phyloP scores from a whole-genome alignment of 2,113 vertebrate genomes.

The Eidolon helvum region DNA sequence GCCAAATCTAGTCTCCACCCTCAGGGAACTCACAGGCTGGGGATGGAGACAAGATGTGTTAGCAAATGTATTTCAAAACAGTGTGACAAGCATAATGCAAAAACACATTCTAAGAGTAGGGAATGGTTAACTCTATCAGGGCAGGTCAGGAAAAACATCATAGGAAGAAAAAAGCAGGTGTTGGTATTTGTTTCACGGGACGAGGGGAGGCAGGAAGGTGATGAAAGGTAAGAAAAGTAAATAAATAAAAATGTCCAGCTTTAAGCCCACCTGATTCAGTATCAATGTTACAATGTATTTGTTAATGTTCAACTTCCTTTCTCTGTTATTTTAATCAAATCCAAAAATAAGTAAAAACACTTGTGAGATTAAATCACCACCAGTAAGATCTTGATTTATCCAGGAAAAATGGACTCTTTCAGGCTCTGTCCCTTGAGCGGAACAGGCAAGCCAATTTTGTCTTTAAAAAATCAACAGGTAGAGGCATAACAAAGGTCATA shows the following conservation, averaged over 20 bases:
- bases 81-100: background rate
- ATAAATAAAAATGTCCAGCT: conserved; percentile 6
- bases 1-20: background rate
- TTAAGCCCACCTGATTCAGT: background rate
- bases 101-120: background rate
- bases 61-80: background rate
- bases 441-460: conserved; percentile 74
- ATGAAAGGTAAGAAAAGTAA: background rate
- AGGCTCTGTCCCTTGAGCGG: conserved; percentile 47
- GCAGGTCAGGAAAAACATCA: background rate
- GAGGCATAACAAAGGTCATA: conserved; percentile 67
- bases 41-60: background rate
- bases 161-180: background rate
- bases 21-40: background rate
- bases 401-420: conserved; percentile 48
- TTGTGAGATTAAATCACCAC: conserved; percentile 52
- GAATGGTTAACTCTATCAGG: background rate
- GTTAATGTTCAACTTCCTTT: conserved; percentile 46
- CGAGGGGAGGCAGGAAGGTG: background rate
- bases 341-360: background rate
- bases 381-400: conserved; percentile 50
- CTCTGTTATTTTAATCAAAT: conserved; percentile 57
- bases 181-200: background rate
- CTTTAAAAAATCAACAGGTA: conserved; percentile 76
- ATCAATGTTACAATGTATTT: background rate